Evolutionary conservation across 92 coral and sea anemone species (phyloP).

Genomic region (Meandrina meandrites): DNA sequence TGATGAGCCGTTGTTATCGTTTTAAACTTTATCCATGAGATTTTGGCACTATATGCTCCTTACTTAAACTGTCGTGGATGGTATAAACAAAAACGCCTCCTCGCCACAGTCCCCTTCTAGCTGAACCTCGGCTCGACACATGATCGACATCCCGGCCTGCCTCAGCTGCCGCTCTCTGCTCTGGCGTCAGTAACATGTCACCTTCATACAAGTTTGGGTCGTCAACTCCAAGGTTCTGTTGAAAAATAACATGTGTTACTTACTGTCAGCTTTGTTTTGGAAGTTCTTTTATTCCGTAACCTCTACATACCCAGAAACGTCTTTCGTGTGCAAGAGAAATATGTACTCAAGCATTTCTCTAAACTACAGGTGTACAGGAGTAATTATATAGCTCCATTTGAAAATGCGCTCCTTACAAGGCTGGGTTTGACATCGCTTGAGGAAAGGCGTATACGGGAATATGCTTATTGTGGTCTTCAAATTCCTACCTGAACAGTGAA

Average conservation of each 20-base stretch:
- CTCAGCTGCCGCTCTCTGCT: constrained; percentile 54
- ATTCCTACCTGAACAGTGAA: no score
- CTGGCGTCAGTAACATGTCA: constrained; percentile 60
- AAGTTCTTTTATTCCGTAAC: neutral
- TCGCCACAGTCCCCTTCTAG: constrained; percentile 67
- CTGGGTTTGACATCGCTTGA: no score
- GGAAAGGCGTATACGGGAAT: no score
- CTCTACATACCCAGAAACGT: neutral
- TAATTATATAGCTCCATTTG: no score
- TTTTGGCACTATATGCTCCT: no score
- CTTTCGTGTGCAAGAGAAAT: neutral
- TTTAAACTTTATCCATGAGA: no score
- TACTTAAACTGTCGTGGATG: constrained; percentile 61
- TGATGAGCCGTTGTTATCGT: neutral
- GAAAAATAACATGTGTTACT: neutral
- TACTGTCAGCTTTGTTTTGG: neutral
- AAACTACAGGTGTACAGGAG: no score
- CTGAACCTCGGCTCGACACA: constrained; percentile 50
- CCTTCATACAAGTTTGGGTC: constrained; percentile 65
- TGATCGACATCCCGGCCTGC: constrained; percentile 55
- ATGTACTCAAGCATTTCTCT: no score
- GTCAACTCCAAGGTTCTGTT: constrained; percentile 48
- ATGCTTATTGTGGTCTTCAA: no score
- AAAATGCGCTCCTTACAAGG: no score
- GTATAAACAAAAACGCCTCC: constrained; percentile 71